Evolutionary conservation across 2,888 invertebrate genomes (phyloP).

Genomic region (Drepana falcataria): DNA sequence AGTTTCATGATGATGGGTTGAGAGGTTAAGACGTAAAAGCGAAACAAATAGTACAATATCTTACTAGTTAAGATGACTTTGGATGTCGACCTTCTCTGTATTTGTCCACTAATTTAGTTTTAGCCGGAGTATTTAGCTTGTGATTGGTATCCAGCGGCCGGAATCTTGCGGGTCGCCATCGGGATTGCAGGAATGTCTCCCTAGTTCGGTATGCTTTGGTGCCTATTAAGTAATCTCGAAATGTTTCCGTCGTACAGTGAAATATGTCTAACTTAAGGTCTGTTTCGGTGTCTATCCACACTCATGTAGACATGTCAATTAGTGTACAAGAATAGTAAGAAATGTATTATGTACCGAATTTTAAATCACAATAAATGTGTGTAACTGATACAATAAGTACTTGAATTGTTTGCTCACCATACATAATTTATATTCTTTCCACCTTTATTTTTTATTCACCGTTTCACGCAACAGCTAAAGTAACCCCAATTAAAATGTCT

Average conservation of each 20-base stretch:
- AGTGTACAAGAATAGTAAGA: no score
- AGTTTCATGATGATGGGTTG: no score
- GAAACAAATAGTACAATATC: no score
- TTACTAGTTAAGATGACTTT: no score
- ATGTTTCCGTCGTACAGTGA: background rate
- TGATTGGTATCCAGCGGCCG: constrained; percentile 27
- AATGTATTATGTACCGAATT: no score
- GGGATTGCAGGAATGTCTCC: constrained; percentile 43
- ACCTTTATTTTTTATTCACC: constrained; percentile 21
- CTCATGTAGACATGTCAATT: no score
- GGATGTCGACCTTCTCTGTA: background rate
- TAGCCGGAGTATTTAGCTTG: constrained; percentile 21
- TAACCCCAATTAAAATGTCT: constrained; percentile 23
- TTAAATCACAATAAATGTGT: no score
- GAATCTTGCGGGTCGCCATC: constrained; percentile 40
- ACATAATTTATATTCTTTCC: background rate
- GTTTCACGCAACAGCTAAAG: constrained; percentile 18
- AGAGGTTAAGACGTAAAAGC: no score
- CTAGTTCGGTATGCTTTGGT: constrained; percentile 14
- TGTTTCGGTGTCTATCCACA: no score
- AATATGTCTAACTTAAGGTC: background rate
- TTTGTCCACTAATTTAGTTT: constrained; percentile 21
- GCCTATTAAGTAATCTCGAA: background rate
- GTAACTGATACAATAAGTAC: no score
- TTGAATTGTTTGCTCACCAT: background rate